These are phyloP conservation scores for Albula goreensis DNA, from an alignment of 2,113 vertebrate genomes.

Conservation along the genomic window DNA sequence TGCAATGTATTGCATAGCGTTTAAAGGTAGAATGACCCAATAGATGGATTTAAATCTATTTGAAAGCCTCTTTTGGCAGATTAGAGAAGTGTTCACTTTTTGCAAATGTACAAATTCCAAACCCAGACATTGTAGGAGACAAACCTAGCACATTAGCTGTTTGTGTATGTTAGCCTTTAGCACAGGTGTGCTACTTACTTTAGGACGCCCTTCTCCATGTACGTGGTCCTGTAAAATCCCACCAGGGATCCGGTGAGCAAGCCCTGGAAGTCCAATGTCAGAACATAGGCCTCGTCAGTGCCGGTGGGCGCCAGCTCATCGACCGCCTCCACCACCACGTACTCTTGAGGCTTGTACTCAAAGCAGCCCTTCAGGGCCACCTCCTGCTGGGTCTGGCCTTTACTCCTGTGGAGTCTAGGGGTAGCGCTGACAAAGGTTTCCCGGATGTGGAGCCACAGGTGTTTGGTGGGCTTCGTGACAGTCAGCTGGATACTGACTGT, in stretches of 20 bases:
- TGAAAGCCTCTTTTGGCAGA: background rate
- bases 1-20: background rate
- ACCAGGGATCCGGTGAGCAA: conserved; percentile 89
- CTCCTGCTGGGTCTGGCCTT: background rate
- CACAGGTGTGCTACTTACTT: conserved; percentile 73
- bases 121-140: no score
- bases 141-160: no score
- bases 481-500: conserved; percentile 72
- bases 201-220: conserved; percentile 67
- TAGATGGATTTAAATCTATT: background rate
- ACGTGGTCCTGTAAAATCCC: conserved; percentile 91
- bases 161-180: background rate
- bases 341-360: conserved; percentile 77
- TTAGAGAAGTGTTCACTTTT: no score
- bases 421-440: conserved; percentile 75
- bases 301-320: conserved; percentile 47
- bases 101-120: no score
- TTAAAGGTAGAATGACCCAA: background rate
- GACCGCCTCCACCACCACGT: conserved; percentile 80
- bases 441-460: conserved; percentile 90
- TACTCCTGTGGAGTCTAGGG: conserved; percentile 63
- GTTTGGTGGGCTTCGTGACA: conserved; percentile 57
- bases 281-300: conserved; percentile 60
- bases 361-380: conserved; percentile 78
- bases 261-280: conserved; percentile 86